Evolutionary conservation across 2,888 invertebrate genomes (phyloP).

Genomic region (Chrysomela aeneicollis): DNA sequence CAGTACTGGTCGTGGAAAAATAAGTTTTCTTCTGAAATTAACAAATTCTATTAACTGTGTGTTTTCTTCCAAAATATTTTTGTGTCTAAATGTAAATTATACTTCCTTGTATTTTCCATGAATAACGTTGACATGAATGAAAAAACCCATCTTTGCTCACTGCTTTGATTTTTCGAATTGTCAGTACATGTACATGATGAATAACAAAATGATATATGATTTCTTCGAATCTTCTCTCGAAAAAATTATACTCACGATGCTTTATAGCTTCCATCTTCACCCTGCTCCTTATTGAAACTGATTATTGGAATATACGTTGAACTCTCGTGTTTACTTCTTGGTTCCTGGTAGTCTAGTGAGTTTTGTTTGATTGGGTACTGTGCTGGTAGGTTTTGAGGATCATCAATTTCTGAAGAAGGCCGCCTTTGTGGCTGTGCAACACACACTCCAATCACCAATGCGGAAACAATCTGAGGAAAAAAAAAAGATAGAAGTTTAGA

Average conservation of each 20-base stretch:
- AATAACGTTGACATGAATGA: too few species aligned
- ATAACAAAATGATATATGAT: too few species aligned
- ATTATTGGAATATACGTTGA: slow-evolving; percentile 85
- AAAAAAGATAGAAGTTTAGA: background rate
- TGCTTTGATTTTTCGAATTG: too few species aligned
- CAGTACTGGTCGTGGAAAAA: too few species aligned
- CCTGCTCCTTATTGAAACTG: slow-evolving; percentile 83
- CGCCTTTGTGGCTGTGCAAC: slow-evolving; percentile 38
- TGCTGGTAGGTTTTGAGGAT: slow-evolving; percentile 44
- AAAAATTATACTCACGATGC: slow-evolving; percentile 75
- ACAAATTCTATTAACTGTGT: too few species aligned
- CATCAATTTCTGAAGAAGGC: slow-evolving; percentile 32
- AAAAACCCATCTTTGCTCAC: too few species aligned
- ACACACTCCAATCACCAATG: slow-evolving; percentile 40
- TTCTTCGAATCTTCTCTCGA: too few species aligned
- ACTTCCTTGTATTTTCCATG: too few species aligned
- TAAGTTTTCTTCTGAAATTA: too few species aligned
- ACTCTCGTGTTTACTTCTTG: slow-evolving; percentile 60
- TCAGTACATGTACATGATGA: too few species aligned
- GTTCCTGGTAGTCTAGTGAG: slow-evolving; percentile 44
- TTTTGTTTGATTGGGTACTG: slow-evolving; percentile 42
- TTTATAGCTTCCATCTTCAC: slow-evolving; percentile 84
- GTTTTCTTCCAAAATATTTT: too few species aligned
- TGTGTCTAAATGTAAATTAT: too few species aligned
- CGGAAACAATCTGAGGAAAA: slow-evolving; percentile 39